Evolutionary conservation across 1,140 invertebrate genomes (phyloP).

Genomic region (Drosophila teissieri): DNA sequence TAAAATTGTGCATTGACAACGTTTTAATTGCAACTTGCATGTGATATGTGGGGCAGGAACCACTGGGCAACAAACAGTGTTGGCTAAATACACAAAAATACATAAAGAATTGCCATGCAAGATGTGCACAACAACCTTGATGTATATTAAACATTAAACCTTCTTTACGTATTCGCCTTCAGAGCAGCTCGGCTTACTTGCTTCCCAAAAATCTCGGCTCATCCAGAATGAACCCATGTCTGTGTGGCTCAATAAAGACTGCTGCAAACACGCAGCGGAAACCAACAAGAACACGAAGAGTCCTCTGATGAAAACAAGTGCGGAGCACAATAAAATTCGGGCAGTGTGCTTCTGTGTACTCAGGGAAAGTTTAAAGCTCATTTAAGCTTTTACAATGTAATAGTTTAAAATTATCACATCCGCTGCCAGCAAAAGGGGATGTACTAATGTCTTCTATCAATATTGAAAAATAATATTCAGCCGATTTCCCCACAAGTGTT

Average conservation of each 20-base stretch:
- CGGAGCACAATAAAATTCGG: conserved; percentile 28
- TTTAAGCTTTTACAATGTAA: conserved; percentile 41
- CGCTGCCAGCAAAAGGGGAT: conserved; percentile 26
- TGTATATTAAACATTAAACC: conserved; percentile 17
- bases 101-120: conserved; percentile 47
- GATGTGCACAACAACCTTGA: conserved; percentile 34
- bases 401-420: conserved; percentile 16
- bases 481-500: conserved; percentile 43
- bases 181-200: not conserved
- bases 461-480: conserved; percentile 67
- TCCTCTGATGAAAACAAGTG: conserved; percentile 34
- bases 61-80: not conserved
- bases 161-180: conserved; percentile 3
- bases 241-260: conserved; percentile 20
- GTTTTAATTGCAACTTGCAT: conserved; percentile 67
- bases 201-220: not conserved
- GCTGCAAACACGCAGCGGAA: conserved; percentile 11
- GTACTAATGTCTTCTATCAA: conserved; percentile 8
- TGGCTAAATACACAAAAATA: conserved; percentile 45
- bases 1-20: conserved; percentile 65
- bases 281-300: conserved; percentile 39
- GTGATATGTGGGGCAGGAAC: conserved; percentile 55
- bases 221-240: not conserved
- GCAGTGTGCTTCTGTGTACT: conserved; percentile 12
- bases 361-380: conserved; percentile 38